phyloP scores from a whole-genome alignment of 2,888 invertebrate species.

The Habroteleia sp. region DNA sequence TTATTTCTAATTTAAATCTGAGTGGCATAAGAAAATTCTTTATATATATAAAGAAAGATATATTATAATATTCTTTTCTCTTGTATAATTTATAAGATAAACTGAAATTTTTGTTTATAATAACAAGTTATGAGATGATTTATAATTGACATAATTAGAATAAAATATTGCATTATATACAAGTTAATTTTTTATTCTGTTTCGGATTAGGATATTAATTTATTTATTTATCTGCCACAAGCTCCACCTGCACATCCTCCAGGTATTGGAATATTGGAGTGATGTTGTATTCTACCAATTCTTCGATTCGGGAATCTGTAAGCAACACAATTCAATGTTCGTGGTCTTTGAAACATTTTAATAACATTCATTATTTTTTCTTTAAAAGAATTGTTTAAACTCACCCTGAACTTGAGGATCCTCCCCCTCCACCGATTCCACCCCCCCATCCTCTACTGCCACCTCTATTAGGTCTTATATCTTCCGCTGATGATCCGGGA shows the following conservation, averaged over 20 bases:
- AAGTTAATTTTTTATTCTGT: background rate
- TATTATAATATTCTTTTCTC: too few relatives aligned
- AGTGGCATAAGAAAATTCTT: too few relatives aligned
- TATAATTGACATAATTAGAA: too few relatives aligned
- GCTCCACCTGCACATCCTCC: slow-evolving; percentile 57
- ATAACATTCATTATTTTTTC: background rate
- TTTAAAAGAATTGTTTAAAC: slow-evolving; percentile 1
- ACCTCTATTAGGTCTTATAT: slow-evolving; percentile 9
- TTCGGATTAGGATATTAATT: too few relatives aligned
- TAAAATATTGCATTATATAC: background rate
- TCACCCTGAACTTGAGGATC: slow-evolving; percentile 40
- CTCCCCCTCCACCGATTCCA: slow-evolving; percentile 18
- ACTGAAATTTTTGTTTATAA: too few relatives aligned
- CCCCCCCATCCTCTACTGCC: slow-evolving; percentile 9
- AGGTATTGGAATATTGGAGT: slow-evolving; percentile 23
- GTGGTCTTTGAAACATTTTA: background rate
- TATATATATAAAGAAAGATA: too few relatives aligned
- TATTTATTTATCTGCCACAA: slow-evolving; percentile 44
- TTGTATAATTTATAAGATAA: too few relatives aligned
- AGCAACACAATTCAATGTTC: background rate
- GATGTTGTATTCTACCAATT: slow-evolving; percentile 56
- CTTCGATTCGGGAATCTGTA: slow-evolving; percentile 51
- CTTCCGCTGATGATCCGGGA: slow-evolving; percentile 50
- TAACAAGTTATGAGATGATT: too few relatives aligned
- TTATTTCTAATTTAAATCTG: too few relatives aligned